Evolutionary conservation across 2,888 invertebrate species (phyloP).

Genomic region (Cyclophora punctaria): DNA sequence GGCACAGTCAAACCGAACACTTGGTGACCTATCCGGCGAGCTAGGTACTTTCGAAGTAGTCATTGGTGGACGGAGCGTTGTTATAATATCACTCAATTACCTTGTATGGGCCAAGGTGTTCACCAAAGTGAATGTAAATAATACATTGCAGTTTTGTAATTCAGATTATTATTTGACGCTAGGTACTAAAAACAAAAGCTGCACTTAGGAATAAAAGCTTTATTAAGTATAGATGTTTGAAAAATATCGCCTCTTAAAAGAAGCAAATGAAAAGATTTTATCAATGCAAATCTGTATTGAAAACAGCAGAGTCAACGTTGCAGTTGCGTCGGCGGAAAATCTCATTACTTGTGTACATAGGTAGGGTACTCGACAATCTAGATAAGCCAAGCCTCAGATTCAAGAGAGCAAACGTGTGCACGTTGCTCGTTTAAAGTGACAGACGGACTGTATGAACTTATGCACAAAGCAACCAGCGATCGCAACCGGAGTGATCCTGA

Average conservation of each 20-base stretch:
- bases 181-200: constrained; percentile 15
- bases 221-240: background rate
- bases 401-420: constrained; percentile 29
- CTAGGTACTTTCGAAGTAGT: constrained; percentile 61
- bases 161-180: constrained; percentile 30
- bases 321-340: constrained; percentile 26
- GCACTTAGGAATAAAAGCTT: constrained; percentile 10
- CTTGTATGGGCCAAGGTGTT: constrained; percentile 69
- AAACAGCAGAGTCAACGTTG: constrained; percentile 12
- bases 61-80: constrained; percentile 53
- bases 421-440: constrained; percentile 30
- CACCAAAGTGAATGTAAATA: constrained; percentile 58
- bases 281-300: constrained; percentile 14
- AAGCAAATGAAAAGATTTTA: constrained; percentile 4
- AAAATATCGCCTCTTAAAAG: background rate
- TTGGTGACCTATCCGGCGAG: constrained; percentile 3
- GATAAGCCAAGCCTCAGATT: constrained; percentile 36
- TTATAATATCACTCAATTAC: constrained; percentile 68
- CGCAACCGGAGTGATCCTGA: constrained; percentile 31
- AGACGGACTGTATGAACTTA: constrained; percentile 32
- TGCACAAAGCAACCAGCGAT: constrained; percentile 33
- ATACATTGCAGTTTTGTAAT: constrained; percentile 21
- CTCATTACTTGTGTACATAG: constrained; percentile 34
- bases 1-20: constrained; percentile 31
- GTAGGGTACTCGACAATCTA: constrained; percentile 28